phyloP scores from a whole-genome alignment of 1,140 invertebrate genomes.

The Aphidius ervi region DNA sequence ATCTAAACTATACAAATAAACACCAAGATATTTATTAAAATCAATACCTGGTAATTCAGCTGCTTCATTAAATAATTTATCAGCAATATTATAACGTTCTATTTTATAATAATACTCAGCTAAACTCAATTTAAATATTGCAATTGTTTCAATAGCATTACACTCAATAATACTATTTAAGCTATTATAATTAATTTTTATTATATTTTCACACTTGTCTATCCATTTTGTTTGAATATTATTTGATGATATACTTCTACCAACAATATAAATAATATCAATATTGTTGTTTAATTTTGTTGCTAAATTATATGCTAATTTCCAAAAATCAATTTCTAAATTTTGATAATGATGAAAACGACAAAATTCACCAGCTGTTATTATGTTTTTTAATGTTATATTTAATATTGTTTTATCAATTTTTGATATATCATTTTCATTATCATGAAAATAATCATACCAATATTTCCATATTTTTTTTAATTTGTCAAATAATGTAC shows the following conservation, averaged over 20 bases:
- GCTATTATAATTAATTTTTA: not conserved
- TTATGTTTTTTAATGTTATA: constrained; percentile 29
- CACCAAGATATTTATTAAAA: constrained; percentile 12
- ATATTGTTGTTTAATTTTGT: constrained; percentile 27
- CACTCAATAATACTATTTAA: constrained; percentile 29
- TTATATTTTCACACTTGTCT: constrained; percentile 27
- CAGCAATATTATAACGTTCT: constrained; percentile 33
- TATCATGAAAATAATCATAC: constrained; percentile 31
- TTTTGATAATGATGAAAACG: constrained; percentile 34
- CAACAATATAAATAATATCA: constrained; percentile 34
- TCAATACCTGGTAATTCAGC: constrained; percentile 7
- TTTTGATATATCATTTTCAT: constrained; percentile 34
- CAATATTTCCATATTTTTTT: constrained; percentile 32
- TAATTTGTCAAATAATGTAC: constrained; percentile 28
- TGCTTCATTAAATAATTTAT: constrained; percentile 32
- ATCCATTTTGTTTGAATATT: constrained; percentile 41
- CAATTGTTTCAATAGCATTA: constrained; percentile 26
- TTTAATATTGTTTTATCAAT: constrained; percentile 25
- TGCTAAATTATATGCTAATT: constrained; percentile 33
- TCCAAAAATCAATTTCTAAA: constrained; percentile 36
- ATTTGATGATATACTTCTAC: constrained; percentile 37
- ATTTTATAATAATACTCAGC: constrained; percentile 44
- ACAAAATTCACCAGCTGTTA: constrained; percentile 38
- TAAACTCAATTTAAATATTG: constrained; percentile 40
- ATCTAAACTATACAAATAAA: constrained; percentile 16